These are phyloP conservation scores for Megalops cyprinoides DNA, from an alignment of 2,797 vertebrate species.

Conservation along the genomic window DNA sequence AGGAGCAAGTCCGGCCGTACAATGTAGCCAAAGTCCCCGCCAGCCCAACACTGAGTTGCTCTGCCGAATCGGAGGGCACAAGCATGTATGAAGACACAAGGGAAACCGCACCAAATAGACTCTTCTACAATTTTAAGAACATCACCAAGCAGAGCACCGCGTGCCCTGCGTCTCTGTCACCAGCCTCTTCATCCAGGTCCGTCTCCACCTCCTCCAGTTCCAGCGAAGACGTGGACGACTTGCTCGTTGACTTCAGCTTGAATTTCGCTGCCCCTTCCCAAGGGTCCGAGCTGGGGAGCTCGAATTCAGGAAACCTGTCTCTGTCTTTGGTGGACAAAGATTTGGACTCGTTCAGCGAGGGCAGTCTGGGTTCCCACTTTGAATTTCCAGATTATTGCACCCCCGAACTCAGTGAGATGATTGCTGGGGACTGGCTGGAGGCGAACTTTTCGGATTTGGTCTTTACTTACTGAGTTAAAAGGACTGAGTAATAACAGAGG, in stretches of 20 bases:
- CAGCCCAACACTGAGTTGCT: slow-evolving; percentile 80
- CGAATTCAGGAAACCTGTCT: slow-evolving; percentile 80
- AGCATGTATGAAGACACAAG: slow-evolving; percentile 82
- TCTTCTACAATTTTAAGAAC: slow-evolving; percentile 93
- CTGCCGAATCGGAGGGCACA: slow-evolving; percentile 81
- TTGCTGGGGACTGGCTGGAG: slow-evolving; percentile 93
- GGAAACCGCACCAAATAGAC: slow-evolving; percentile 64
- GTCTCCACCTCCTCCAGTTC: slow-evolving; percentile 77
- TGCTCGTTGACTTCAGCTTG: slow-evolving; percentile 85
- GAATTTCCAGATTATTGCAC: slow-evolving; percentile 97
- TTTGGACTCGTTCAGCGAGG: slow-evolving; percentile 89
- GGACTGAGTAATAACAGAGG: slow-evolving; percentile 34
- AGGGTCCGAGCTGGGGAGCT: slow-evolving; percentile 75
- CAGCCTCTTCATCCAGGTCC: slow-evolving; percentile 80
- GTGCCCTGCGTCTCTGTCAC: slow-evolving; percentile 76
- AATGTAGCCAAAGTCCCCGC: slow-evolving; percentile 81
- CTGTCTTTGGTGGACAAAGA: slow-evolving; percentile 91
- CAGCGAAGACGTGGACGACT: slow-evolving; percentile 84
- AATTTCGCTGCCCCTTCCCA: slow-evolving; percentile 84
- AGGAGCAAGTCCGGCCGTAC: slow-evolving; percentile 73
- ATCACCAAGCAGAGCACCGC: slow-evolving; percentile 82
- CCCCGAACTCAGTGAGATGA: slow-evolving; percentile 94
- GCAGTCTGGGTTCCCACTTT: slow-evolving; percentile 90
- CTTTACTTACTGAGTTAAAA: slow-evolving; percentile 82
- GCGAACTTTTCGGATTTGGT: slow-evolving; percentile 93